Base-by-base conservation (phyloP, 1,140 invertebrate genomes). In the Spodoptera frugiperda region DNA sequence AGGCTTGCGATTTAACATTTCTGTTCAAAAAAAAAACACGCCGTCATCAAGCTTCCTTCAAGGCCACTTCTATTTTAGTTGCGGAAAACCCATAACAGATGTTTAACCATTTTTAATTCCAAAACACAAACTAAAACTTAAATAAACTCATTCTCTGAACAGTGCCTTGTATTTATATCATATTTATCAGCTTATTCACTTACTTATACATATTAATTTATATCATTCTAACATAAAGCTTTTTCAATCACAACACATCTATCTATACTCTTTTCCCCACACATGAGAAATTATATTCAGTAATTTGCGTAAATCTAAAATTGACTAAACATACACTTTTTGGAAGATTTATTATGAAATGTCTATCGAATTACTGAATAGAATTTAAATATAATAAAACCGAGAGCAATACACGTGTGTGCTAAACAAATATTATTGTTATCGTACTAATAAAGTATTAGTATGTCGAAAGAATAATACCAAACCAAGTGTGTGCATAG, bases 151-250 rank as follows among this genome's bases (percentile, higher is more conserved):
- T 12, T 25, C 14, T 49, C 63, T 67, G 63, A 67, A 49, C 63
- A 67, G 63, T 49, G 63, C 63, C n/a, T 15, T 61, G 30, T 65
- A 48, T 48, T 49, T 65, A 48, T 65, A 48, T 19, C 21, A 21
- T 48, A 25, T 67, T 12, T 67, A 49, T 67, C 44, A 67, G 63
- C 63, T 67, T 49, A 17, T 48, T 44, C 39, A 48, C 44, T 44
- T 63, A 10, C 33, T 63, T 67, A 49, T 49, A n/a, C n/a, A n/a
- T n/a, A 21, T 67, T 49, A 19, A 49, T 67, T 67, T 49, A 46
- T 48, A 25, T 48, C 63, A 67, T 65, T 25, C 17, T 6, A n/a
- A 48, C 44, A 67, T 33, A 15, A 57, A 19, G 59, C 59, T 63
- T 63, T 11, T 15, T 63, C 15, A 15, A 61, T 44, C 17, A 63